Percentiles rank a stretch among this genome's conserved stretches.
phyloP scores from a whole-genome alignment of 2,797 vertebrate genomes.

The Xerus rutilus region DNA sequence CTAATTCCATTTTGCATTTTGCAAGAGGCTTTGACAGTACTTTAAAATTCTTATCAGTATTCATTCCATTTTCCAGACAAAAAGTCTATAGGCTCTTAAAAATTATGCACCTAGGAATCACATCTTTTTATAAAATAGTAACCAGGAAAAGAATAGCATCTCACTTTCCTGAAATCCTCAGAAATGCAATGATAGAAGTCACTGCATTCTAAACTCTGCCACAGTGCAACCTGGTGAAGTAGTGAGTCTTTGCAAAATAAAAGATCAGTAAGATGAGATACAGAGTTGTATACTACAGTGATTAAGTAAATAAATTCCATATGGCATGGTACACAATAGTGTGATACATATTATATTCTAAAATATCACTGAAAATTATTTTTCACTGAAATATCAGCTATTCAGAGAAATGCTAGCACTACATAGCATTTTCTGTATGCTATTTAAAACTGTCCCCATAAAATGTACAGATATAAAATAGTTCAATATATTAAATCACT shows the following conservation, averaged over 20 bases:
- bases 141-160: neutral
- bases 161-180: neutral
- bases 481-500: neutral
- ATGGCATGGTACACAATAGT: neutral
- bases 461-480: neutral
- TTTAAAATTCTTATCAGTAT: slow-evolving; percentile 42
- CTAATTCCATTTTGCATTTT: slow-evolving; percentile 11
- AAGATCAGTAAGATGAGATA: neutral
- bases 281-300: neutral
- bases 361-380: slow-evolving; percentile 7
- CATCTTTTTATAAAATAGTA: slow-evolving; percentile 44
- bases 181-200: neutral
- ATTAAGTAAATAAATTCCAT: neutral
- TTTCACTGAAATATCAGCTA: neutral
- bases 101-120: neutral
- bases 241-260: neutral
- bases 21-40: neutral
- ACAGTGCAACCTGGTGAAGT: neutral
- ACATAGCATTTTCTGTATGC: neutral
- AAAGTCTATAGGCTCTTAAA: neutral
- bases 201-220: neutral
- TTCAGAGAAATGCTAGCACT: neutral
- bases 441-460: neutral
- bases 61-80: neutral
- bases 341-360: slow-evolving; percentile 7